A percentile compares a stretch with the other conserved stretches of the same genome.
phyloP scores from a whole-genome alignment of 2,888 invertebrate species.

The Drosophila atripex region DNA sequence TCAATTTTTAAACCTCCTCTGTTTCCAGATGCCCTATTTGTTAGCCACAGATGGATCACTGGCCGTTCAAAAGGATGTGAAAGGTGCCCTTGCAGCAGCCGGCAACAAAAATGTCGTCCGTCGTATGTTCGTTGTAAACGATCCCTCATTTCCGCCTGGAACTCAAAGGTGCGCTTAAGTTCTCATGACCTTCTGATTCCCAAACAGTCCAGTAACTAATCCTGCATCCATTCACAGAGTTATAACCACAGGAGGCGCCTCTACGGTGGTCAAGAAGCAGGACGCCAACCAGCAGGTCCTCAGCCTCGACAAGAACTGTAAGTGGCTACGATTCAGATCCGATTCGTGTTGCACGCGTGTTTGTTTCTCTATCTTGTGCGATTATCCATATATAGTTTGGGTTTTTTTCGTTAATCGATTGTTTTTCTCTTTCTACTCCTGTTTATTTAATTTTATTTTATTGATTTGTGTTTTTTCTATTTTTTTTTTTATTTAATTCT shows the following conservation, averaged over 20 bases:
- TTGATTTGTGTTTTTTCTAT: slow-evolving; percentile 2
- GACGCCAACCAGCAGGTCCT: slow-evolving; percentile 83
- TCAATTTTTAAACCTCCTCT: slow-evolving; percentile 42
- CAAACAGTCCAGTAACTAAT: too few species aligned
- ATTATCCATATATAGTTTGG: slow-evolving; percentile 45
- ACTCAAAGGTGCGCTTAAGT: slow-evolving; percentile 81
- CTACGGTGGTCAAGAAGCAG: slow-evolving; percentile 83
- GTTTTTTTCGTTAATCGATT: slow-evolving; percentile 70
- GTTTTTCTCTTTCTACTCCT: slow-evolving; percentile 62
- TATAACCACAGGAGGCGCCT: slow-evolving; percentile 82
- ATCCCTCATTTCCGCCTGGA: slow-evolving; percentile 82
- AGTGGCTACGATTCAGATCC: slow-evolving; percentile 63
- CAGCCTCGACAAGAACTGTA: slow-evolving; percentile 84
- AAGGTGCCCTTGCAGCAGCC: slow-evolving; percentile 80
- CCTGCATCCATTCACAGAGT: slow-evolving; percentile 67
- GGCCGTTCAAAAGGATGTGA: slow-evolving; percentile 84
- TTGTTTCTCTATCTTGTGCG: slow-evolving; percentile 70
- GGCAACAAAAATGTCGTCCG: slow-evolving; percentile 84
- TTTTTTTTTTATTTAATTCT: slow-evolving; percentile 39
- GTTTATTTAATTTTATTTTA: slow-evolving; percentile 26
- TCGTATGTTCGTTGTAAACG: slow-evolving; percentile 84
- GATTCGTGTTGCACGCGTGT: slow-evolving; percentile 75
- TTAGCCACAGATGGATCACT: slow-evolving; percentile 83
- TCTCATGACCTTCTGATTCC: accelerated
- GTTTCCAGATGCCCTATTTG: slow-evolving; percentile 84